phyloP scores from a whole-genome alignment of 2,888 invertebrate species.

The Orchestes rusci region DNA sequence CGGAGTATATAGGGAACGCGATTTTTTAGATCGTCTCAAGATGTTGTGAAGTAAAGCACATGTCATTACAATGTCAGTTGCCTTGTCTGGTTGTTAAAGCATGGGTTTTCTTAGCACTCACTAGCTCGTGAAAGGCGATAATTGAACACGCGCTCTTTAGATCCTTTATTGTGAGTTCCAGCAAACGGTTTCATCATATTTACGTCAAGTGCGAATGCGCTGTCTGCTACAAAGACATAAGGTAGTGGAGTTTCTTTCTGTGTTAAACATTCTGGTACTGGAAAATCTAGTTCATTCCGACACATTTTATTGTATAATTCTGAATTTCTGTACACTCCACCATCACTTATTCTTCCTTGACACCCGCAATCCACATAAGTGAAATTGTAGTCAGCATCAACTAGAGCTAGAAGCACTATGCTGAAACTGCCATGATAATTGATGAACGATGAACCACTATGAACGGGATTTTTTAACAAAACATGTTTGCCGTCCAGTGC shows the following conservation, averaged over 20 bases:
- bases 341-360: conserved; percentile 28
- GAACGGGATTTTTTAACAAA: neutral
- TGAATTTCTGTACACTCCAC: conserved; percentile 9
- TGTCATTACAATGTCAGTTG: conserved; percentile 11
- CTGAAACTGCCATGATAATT: conserved; percentile 6
- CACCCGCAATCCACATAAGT: conserved; percentile 33
- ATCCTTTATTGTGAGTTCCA: conserved; percentile 20
- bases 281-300: neutral
- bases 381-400: conserved; percentile 37
- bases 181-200: conserved; percentile 26
- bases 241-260: conserved; percentile 4
- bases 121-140: conserved; percentile 21
- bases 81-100: conserved; percentile 15
- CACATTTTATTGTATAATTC: conserved; percentile 1
- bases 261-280: neutral
- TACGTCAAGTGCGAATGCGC: conserved; percentile 20
- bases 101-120: conserved; percentile 20
- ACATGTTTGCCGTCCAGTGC: conserved; percentile 6
- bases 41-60: conserved; percentile 14
- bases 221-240: conserved; percentile 19
- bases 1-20: conserved; percentile 1
- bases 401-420: conserved; percentile 5
- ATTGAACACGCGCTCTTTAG: conserved; percentile 27
- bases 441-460: conserved; percentile 2
- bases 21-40: conserved; percentile 2